These are phyloP conservation scores for Blastobasis adustella DNA, from an alignment of 2,888 invertebrate genomes.

Conservation along the genomic window DNA sequence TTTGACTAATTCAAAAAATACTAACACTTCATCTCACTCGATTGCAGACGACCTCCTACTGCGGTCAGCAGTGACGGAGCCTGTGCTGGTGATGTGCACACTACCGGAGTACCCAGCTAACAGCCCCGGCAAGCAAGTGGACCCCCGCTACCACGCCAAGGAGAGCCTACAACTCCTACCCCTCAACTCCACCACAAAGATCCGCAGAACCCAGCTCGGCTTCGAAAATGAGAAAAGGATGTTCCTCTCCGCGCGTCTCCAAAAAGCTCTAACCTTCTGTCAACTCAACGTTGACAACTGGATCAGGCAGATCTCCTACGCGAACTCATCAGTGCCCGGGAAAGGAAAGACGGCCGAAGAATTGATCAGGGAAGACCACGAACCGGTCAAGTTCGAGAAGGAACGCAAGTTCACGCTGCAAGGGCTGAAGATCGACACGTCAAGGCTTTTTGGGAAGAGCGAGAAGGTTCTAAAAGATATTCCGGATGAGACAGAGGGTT, in stretches of 20 bases:
- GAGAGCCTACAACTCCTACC: constrained; percentile 68
- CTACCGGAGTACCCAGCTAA: constrained; percentile 70
- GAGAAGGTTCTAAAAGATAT: constrained; percentile 69
- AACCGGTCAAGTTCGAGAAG: constrained; percentile 68
- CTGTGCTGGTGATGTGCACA: constrained; percentile 79
- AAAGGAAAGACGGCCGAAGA: constrained; percentile 70
- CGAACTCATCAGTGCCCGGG: constrained; percentile 48
- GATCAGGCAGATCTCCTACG: constrained; percentile 77
- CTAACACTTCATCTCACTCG: constrained; percentile 1
- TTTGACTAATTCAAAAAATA: background rate
- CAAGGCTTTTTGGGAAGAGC: constrained; percentile 66
- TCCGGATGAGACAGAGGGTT: constrained; percentile 77
- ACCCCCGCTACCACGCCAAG: constrained; percentile 71
- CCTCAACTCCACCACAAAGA: constrained; percentile 49
- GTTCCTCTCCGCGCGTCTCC: constrained; percentile 78
- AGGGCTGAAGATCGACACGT: constrained; percentile 66
- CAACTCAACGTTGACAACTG: constrained; percentile 78
- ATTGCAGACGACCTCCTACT: constrained; percentile 73
- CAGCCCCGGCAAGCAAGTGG: constrained; percentile 68
- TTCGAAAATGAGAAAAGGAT: constrained; percentile 77
- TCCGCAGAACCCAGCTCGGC: constrained; percentile 75
- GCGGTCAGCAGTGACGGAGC: constrained; percentile 77
- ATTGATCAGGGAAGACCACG: constrained; percentile 70
- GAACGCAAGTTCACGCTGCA: constrained; percentile 69
- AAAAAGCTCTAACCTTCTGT: constrained; percentile 79